Evolutionary conservation across 2,888 invertebrate genomes (phyloP).

Genomic region (Rhorus exstirpatorius): DNA sequence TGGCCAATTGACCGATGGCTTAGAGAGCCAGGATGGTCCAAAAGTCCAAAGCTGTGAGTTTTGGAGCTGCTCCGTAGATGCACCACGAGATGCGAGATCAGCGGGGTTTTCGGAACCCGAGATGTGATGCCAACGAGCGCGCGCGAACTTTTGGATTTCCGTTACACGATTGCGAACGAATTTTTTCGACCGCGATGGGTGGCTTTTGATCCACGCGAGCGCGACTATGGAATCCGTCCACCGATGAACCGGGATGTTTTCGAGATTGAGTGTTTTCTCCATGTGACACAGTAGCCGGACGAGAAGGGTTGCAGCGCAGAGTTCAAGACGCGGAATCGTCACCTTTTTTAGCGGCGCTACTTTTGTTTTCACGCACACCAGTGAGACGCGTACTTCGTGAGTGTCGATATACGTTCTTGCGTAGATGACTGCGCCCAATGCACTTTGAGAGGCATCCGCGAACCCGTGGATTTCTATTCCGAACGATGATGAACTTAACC

Average conservation of each 20-base stretch:
- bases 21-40: slow-evolving; percentile 66
- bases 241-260: too few species aligned
- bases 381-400: background rate
- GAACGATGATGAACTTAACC: background rate
- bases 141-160: too few species aligned
- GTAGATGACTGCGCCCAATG: slow-evolving; percentile 63
- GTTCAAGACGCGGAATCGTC: slow-evolving; percentile 15
- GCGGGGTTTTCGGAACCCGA: background rate
- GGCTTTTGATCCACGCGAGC: too few species aligned
- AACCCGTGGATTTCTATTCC: slow-evolving; percentile 60
- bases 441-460: slow-evolving; percentile 58
- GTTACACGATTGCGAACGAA: too few species aligned
- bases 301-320: slow-evolving; percentile 10
- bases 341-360: slow-evolving; percentile 20
- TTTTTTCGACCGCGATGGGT: too few species aligned
- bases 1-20: slow-evolving; percentile 59
- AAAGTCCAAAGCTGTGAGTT: background rate
- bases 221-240: too few species aligned
- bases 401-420: background rate
- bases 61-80: background rate
- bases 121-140: too few species aligned
- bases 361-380: background rate
- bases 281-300: background rate
- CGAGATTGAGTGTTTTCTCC: too few species aligned
- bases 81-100: background rate